Evolutionary conservation across 2,888 invertebrate species (phyloP), one percentile per base, ranked within the genome.

Genomic region (Parelbella ahira): DNA sequence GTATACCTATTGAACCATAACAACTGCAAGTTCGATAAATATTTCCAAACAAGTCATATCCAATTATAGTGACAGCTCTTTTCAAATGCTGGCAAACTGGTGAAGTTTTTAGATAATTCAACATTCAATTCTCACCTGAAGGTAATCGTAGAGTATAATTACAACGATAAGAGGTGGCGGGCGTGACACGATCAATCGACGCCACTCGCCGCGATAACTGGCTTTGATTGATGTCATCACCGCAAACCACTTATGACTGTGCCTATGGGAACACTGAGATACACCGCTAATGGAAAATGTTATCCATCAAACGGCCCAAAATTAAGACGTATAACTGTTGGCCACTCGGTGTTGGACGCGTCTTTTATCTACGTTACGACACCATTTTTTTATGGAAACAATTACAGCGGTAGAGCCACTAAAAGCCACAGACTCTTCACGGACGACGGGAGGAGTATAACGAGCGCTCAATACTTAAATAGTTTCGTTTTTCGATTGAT

Each of bases 251-350:
- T 15, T 15, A 15, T 15, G 15, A 4, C 4, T 59, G 57, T 58
- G 56, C 62, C 71, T 73, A 72, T 58, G 55, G 53, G 64, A 65
- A 70, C 76, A 78, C 80, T 77, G 76, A 81, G 76, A 77, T 68
- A 71, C 60, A 57, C 57, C 69, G 60, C 67, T 81, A 82, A 81
- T 82, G 77, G 80, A 70, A 63, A 64, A 65, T 65, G 72, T 75
- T 68, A 80, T 79, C 68, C 70, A 73, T 79, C 75, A 79, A 76
- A 69, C 51, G 63, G 59, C 52, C 63, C 65, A 53, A 74, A 78
- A 79, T 78, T 72, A 70, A 75, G 68, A 69, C 54, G 63, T 56
- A 56, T 55, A 57, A 54, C 58, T 49, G 51, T 53, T 51, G 38
- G 48, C 49, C 49, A 51, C 54, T 48, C 42, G 27, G 18, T 48